Conservation (phyloP, 2,888 invertebrate genomes). For the Spodoptera exigua region DNA sequence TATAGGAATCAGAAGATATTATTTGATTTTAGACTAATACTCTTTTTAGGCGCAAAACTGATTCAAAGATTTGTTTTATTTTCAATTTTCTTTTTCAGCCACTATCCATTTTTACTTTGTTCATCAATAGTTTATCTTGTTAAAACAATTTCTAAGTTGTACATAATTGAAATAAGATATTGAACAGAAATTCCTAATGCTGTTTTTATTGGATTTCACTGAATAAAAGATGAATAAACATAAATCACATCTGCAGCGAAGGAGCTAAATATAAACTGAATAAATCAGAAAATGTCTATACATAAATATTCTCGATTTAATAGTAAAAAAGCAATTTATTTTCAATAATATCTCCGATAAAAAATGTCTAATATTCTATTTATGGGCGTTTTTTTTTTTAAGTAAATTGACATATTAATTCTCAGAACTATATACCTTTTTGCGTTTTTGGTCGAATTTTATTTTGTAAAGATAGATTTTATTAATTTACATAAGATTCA, state of each 20-base stretch:
- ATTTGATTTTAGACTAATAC: no score
- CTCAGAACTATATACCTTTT: neutral
- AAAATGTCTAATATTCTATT: conserved; percentile 1
- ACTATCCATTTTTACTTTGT: conserved; percentile 24
- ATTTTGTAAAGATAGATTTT: no score
- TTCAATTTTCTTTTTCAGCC: conserved; percentile 31
- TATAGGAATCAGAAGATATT: no score
- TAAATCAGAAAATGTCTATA: neutral
- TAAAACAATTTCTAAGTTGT: conserved; percentile 28
- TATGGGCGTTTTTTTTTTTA: neutral
- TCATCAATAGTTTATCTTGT: conserved; percentile 13
- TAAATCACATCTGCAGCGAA: neutral
- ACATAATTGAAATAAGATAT: conserved; percentile 25
- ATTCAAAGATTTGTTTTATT: no score
- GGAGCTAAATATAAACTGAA: conserved; percentile 3
- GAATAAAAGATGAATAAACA: no score
- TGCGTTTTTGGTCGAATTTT: neutral
- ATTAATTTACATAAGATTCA: no score
- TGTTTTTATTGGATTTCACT: conserved; percentile 13
- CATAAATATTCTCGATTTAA: neutral
- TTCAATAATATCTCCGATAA: neutral
- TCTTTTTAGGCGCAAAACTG: no score
- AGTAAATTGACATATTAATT: neutral
- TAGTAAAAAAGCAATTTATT: conserved; percentile 3
- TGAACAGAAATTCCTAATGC: neutral